These are phyloP conservation scores for Leptopilina myrica DNA, from an alignment of 2,888 invertebrate species.

Conservation along the genomic window DNA sequence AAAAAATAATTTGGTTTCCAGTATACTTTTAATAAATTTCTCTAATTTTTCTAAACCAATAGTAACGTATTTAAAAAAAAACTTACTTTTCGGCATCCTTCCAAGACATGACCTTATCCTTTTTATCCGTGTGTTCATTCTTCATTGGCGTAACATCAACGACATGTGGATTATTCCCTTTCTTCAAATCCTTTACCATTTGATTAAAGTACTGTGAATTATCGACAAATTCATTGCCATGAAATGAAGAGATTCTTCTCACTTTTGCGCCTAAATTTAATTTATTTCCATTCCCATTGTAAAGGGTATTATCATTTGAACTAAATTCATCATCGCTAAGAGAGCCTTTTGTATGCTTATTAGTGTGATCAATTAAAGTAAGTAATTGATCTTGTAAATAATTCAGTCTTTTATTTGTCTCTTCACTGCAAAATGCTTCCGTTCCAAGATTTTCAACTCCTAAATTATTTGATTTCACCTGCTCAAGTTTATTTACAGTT, in stretches of 20 bases:
- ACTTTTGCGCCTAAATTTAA: slow-evolving; percentile 37
- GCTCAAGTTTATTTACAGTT: slow-evolving; percentile 6
- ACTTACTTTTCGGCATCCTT: slow-evolving; percentile 78
- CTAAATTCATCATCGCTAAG: slow-evolving; percentile 61
- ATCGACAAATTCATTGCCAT: slow-evolving; percentile 67
- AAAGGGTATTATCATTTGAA: slow-evolving; percentile 63
- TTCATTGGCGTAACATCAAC: slow-evolving; percentile 45
- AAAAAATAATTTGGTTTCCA: too few species aligned
- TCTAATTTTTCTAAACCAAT: too few species aligned
- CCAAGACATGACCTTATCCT: slow-evolving; percentile 73
- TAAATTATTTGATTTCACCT: slow-evolving; percentile 39
- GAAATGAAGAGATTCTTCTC: slow-evolving; percentile 74
- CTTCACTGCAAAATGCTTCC: slow-evolving; percentile 63
- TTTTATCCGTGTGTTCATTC: slow-evolving; percentile 49
- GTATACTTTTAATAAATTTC: too few species aligned
- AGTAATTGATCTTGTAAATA: slow-evolving; percentile 67
- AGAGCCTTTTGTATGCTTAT: slow-evolving; percentile 64
- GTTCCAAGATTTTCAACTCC: slow-evolving; percentile 9
- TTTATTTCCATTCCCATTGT: slow-evolving; percentile 67
- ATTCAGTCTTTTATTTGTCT: slow-evolving; percentile 66
- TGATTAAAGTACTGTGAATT: slow-evolving; percentile 66
- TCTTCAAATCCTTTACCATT: slow-evolving; percentile 69
- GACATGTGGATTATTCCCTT: slow-evolving; percentile 66
- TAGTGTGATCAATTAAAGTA: slow-evolving; percentile 67
- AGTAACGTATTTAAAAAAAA: background rate